phyloP scores from a whole-genome alignment of 1,140 invertebrate genomes.

The Oryctes rhinoceros region DNA sequence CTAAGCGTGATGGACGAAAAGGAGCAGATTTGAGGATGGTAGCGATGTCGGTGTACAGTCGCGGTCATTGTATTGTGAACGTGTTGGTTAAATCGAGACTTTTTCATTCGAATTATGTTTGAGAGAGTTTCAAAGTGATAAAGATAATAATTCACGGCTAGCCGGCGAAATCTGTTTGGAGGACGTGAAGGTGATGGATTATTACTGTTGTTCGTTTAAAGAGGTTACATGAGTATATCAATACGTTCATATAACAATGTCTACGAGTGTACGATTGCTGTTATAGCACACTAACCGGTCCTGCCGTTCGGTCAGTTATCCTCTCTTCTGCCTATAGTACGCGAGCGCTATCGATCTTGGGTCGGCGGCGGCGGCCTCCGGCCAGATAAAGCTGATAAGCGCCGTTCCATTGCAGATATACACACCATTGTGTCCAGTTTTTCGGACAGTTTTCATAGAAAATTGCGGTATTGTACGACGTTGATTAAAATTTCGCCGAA shows the following conservation, averaged over 20 bases:
- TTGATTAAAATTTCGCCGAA: constrained; percentile 35
- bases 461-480: constrained; percentile 27
- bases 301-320: neutral
- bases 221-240: too few species aligned
- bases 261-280: neutral
- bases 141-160: neutral
- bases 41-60: neutral
- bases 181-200: too few species aligned
- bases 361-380: neutral
- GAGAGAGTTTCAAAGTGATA: neutral
- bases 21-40: neutral
- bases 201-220: too few species aligned
- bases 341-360: constrained; percentile 19
- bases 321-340: neutral
- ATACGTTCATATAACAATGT: neutral
- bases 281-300: neutral
- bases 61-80: neutral
- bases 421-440: constrained; percentile 35
- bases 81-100: neutral
- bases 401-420: constrained; percentile 29
- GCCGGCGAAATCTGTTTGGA: too few species aligned
- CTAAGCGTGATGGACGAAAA: neutral
- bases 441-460: constrained; percentile 37
- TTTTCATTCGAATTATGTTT: neutral
- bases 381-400: constrained; percentile 27